Percentiles rank a stretch among this genome's conserved stretches.
phyloP scores from a whole-genome alignment of 2,113 vertebrate genomes.

The Bufo gargarizans region DNA sequence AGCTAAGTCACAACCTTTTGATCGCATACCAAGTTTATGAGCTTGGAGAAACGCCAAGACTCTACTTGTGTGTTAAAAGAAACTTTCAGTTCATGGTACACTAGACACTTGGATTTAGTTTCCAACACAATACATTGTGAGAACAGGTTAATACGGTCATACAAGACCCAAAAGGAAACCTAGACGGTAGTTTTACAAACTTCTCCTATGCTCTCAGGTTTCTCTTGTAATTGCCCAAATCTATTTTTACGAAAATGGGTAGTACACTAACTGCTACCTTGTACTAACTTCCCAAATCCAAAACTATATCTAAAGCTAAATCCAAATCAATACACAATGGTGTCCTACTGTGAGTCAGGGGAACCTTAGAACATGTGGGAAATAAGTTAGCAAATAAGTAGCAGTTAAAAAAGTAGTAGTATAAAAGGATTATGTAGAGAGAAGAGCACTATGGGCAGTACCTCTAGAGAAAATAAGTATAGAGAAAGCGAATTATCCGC shows the following conservation, averaged over 20 bases:
- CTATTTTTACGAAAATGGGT: conserved; percentile 7
- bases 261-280: not conserved
- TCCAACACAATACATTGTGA: conserved; percentile 32
- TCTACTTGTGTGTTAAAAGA: conserved; percentile 36
- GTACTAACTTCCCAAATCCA: not conserved
- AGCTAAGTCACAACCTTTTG: conserved; percentile 58
- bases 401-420: not conserved
- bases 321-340: not conserved
- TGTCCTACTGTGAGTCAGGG: not conserved
- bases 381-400: too few species aligned
- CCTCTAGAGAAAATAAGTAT: too few species aligned
- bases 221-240: conserved; percentile 9
- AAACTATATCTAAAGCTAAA: too few species aligned
- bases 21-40: conserved; percentile 58
- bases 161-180: conserved; percentile 28
- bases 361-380: too few species aligned
- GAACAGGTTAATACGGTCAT: conserved; percentile 25
- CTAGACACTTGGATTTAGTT: conserved; percentile 55
- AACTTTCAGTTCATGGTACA: conserved; percentile 54
- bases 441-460: too few species aligned
- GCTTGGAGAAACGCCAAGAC: conserved; percentile 51
- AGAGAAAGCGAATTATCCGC: too few species aligned
- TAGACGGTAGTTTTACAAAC: conserved; percentile 34
- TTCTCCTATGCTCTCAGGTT: not conserved
- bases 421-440: too few species aligned